These are phyloP conservation scores for Cyphomyrmex costatus DNA, from an alignment of 1,140 invertebrate genomes.

Conservation along the genomic window DNA sequence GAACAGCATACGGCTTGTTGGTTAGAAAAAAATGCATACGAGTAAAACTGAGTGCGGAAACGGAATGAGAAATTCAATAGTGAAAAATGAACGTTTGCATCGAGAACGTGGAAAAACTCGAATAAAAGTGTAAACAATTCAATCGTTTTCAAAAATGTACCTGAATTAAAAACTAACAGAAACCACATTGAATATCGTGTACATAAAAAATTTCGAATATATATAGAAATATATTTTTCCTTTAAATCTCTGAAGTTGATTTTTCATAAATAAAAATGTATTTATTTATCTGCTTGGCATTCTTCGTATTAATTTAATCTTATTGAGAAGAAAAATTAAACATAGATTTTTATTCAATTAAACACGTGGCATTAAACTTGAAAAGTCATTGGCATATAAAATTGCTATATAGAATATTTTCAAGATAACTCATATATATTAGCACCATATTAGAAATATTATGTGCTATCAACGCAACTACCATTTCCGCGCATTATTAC, in stretches of 20 bases:
- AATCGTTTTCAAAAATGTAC: conserved; percentile 36
- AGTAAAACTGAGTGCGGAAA: conserved; percentile 11
- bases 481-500: conserved; percentile 17
- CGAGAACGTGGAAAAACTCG: conserved; percentile 13
- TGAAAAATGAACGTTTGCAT: conserved; percentile 28
- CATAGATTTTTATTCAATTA: neutral
- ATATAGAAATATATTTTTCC: conserved; percentile 4
- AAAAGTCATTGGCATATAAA: conserved; percentile 10
- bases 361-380: neutral
- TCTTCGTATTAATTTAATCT: neutral
- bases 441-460: neutral
- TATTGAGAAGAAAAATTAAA: neutral
- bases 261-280: conserved; percentile 14
- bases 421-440: neutral
- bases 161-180: conserved; percentile 41
- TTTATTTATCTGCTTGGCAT: neutral
- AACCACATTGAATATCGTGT: neutral
- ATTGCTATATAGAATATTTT: conserved; percentile 12
- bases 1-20: conserved; percentile 3
- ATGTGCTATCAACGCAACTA: conserved; percentile 33
- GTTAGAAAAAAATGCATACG: neutral
- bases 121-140: conserved; percentile 44
- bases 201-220: neutral
- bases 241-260: conserved; percentile 16
- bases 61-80: conserved; percentile 40